Evolutionary conservation across 37 sponge, comb jelly and placozoan genomes (phyloP).

Genomic region (Trichoplax adhaerens): DNA sequence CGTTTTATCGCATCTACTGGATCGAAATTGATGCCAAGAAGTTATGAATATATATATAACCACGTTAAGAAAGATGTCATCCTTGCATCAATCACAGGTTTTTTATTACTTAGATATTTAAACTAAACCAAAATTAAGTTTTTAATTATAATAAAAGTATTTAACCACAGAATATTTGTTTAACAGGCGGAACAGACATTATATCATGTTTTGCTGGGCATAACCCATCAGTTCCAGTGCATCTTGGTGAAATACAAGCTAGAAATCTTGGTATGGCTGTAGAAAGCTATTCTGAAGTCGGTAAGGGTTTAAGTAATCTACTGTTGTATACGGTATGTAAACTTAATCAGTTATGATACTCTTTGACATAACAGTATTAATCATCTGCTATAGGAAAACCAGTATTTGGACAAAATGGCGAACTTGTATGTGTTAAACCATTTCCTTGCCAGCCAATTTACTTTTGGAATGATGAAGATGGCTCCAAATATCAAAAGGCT

Average conservation of each 20-base stretch:
- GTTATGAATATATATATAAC: slow-evolving; percentile 84
- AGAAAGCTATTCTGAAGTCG: slow-evolving; percentile 60
- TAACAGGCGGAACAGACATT: slow-evolving; percentile 88
- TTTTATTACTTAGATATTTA: background rate
- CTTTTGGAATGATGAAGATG: slow-evolving; percentile 86
- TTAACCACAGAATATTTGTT: background rate
- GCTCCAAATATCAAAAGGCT: slow-evolving; percentile 79
- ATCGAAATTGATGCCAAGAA: slow-evolving; percentile 75
- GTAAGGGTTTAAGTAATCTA: slow-evolving; percentile 16
- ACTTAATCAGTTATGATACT: background rate
- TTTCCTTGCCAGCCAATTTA: slow-evolving; percentile 91
- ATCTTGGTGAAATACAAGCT: slow-evolving; percentile 74
- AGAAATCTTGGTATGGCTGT: slow-evolving; percentile 93
- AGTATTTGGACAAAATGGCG: slow-evolving; percentile 69
- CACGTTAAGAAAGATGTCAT: slow-evolving; percentile 63
- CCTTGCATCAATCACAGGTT: slow-evolving; percentile 85
- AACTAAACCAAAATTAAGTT: background rate
- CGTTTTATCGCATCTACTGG: slow-evolving; percentile 93
- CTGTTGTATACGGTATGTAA: background rate
- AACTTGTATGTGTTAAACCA: slow-evolving; percentile 83
- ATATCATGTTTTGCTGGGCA: slow-evolving; percentile 95
- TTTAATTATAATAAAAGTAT: background rate
- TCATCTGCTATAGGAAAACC: slow-evolving; percentile 35
- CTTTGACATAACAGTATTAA: background rate
- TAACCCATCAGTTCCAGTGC: slow-evolving; percentile 74